Conservation (phyloP, 1,140 invertebrate species). For the Ceratina australensis region DNA sequence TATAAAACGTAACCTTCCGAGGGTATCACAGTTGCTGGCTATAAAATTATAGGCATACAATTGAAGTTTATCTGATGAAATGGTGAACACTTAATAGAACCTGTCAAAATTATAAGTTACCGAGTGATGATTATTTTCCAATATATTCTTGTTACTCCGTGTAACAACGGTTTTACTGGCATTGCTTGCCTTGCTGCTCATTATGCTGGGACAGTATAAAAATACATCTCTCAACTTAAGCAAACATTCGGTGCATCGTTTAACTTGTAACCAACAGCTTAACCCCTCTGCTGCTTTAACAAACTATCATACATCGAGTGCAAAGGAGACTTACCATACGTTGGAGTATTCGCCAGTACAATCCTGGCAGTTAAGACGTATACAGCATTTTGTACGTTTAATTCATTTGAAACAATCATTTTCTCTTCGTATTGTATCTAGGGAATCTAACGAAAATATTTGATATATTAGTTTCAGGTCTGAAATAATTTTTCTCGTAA, state of each 20-base stretch:
- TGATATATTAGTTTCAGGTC: not conserved
- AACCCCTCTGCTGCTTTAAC: slow-evolving; percentile 1
- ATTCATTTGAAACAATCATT: slow-evolving; percentile 34
- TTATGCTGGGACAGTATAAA: slow-evolving; percentile 36
- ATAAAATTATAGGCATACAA: not conserved
- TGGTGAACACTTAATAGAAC: not conserved
- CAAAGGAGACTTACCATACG: slow-evolving; percentile 2
- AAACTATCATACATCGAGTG: not conserved
- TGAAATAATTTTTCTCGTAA: not conserved
- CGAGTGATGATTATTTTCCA: slow-evolving; percentile 20
- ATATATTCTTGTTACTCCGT: slow-evolving; percentile 40
- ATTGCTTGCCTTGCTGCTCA: slow-evolving; percentile 47
- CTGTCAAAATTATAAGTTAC: slow-evolving; percentile 7
- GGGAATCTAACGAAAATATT: not conserved
- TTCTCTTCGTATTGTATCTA: not conserved
- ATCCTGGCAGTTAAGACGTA: not conserved
- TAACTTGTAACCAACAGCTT: not conserved
- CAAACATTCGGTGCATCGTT: not conserved
- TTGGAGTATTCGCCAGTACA: slow-evolving; percentile 16
- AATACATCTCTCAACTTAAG: not conserved
- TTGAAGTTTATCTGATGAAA: not conserved
- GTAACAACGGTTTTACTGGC: slow-evolving; percentile 17
- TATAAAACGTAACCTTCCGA: slow-evolving; percentile 47
- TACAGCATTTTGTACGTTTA: slow-evolving; percentile 10
- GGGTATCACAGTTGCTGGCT: slow-evolving; percentile 8